Conservation (phyloP, 2,888 invertebrate genomes). For the Conops quadrifasciatus region DNA sequence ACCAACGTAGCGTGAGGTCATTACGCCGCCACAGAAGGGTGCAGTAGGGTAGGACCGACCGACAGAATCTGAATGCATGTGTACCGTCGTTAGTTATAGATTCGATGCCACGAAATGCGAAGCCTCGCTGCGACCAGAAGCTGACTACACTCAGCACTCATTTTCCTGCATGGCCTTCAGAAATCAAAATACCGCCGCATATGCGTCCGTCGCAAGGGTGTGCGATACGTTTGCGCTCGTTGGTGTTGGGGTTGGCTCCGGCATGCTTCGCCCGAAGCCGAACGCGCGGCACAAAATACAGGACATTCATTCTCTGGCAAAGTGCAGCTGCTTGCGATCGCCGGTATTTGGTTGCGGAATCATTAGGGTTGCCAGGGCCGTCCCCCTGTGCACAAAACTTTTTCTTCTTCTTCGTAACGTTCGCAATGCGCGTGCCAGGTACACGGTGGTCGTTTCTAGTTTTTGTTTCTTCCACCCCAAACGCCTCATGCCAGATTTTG, state of each 20-base stretch:
- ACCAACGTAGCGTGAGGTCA: not conserved
- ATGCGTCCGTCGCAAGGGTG: constrained; percentile 2
- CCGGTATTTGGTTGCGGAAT: constrained; percentile 16
- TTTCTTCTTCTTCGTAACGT: too few species aligned
- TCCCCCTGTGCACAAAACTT: constrained; percentile 5
- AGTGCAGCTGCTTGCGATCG: constrained; percentile 29
- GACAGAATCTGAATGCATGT: not conserved
- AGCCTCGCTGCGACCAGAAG: not conserved
- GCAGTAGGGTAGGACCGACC: not conserved
- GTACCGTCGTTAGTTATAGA: not conserved
- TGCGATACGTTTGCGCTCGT: not conserved
- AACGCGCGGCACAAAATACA: too few species aligned
- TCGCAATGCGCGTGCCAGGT: not conserved
- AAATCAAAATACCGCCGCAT: constrained; percentile 34
- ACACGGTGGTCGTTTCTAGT: not conserved
- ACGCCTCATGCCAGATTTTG: not conserved
- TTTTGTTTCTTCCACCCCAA: not conserved
- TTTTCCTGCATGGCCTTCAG: not conserved
- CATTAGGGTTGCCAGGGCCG: constrained; percentile 23
- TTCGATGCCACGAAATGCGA: not conserved
- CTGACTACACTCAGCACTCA: constrained; percentile 6
- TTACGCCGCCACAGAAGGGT: not conserved
- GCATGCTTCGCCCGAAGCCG: not conserved
- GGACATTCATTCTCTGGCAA: constrained; percentile 21
- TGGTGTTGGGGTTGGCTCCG: constrained; percentile 15